Percentiles rank a stretch among this genome's conserved stretches.
Conservation (phyloP, 2,888 invertebrate species). For the Drosophila phalerata region DNA sequence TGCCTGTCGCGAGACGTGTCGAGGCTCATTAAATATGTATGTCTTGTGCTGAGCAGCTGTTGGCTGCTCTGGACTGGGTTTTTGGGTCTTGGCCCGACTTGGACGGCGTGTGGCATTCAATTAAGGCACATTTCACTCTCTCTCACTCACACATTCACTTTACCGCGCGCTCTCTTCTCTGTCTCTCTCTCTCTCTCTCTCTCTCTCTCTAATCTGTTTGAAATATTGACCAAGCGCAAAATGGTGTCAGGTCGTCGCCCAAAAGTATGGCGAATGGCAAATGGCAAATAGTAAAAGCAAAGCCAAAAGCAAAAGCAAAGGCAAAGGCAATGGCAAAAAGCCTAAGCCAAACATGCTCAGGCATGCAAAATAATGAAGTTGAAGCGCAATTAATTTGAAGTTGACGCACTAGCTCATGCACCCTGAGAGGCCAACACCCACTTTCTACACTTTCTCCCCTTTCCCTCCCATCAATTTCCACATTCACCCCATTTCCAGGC, state of each 20-base stretch:
- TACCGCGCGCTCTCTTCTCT: background rate
- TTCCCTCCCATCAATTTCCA: no score
- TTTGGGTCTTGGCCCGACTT: conserved; percentile 2
- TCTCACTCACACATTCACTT: conserved; percentile 16
- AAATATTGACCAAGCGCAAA: conserved; percentile 79
- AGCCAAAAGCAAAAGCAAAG: background rate
- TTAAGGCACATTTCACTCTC: conserved; percentile 70
- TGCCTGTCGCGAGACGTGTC: conserved; percentile 69
- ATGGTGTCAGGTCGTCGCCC: conserved; percentile 68
- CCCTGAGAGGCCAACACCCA: background rate
- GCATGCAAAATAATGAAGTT: conserved; percentile 80
- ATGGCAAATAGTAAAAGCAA: background rate
- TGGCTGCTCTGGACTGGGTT: conserved; percentile 25
- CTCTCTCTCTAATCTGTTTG: conserved; percentile 74
- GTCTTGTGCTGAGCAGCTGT: conserved; percentile 77
- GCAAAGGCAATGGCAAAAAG: conserved; percentile 9
- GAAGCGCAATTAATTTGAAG: conserved; percentile 79
- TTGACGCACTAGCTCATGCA: conserved; percentile 43
- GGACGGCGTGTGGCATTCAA: conserved; percentile 66
- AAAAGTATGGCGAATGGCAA: conserved; percentile 42
- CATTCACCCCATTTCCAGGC: background rate
- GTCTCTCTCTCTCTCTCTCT: conserved; percentile 39
- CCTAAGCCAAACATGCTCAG: conserved; percentile 62
- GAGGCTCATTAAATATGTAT: conserved; percentile 80
- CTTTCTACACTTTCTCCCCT: no score